Conservation (phyloP, 2,888 invertebrate species). For the Dicranocentrus wangi region DNA sequence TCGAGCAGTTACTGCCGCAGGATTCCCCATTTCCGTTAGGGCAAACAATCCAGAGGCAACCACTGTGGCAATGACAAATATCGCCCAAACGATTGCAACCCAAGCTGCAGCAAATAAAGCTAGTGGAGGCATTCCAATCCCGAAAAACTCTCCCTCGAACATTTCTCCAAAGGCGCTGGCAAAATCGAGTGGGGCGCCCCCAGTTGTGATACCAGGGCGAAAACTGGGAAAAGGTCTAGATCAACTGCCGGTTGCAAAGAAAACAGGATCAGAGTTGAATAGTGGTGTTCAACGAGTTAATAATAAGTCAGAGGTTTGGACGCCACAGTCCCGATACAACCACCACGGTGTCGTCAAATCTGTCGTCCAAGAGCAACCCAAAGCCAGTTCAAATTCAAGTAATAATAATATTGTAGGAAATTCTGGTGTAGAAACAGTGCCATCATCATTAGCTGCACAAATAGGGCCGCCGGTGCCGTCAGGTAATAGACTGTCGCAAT, state of each 20-base stretch:
- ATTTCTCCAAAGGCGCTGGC: constrained; percentile 23
- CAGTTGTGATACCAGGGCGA: not conserved
- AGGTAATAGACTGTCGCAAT: not conserved
- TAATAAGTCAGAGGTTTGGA: constrained; percentile 36
- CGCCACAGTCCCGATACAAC: constrained; percentile 9
- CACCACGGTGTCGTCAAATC: constrained; percentile 6
- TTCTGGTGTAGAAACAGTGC: not conserved
- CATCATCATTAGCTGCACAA: not conserved
- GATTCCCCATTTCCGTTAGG: constrained; percentile 49
- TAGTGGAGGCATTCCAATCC: constrained; percentile 38
- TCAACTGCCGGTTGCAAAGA: constrained; percentile 38
- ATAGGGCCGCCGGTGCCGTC: not conserved
- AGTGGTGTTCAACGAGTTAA: constrained; percentile 28
- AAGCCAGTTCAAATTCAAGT: constrained; percentile 26
- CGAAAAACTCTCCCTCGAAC: constrained; percentile 55
- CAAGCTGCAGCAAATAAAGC: constrained; percentile 51
- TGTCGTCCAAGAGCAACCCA: constrained; percentile 31
- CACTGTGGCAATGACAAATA: constrained; percentile 51
- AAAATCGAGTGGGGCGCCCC: not conserved
- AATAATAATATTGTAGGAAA: constrained; percentile 6
- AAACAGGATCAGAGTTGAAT: constrained; percentile 38
- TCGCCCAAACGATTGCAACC: constrained; percentile 56
- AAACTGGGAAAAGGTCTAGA: constrained; percentile 23
- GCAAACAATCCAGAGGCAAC: constrained; percentile 55
- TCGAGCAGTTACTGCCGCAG: constrained; percentile 46